A percentile compares a stretch with the other conserved stretches of the same genome.
Evolutionary conservation across 2,797 vertebrate genomes (phyloP).

Genomic region (Orientallactaga sibirica): DNA sequence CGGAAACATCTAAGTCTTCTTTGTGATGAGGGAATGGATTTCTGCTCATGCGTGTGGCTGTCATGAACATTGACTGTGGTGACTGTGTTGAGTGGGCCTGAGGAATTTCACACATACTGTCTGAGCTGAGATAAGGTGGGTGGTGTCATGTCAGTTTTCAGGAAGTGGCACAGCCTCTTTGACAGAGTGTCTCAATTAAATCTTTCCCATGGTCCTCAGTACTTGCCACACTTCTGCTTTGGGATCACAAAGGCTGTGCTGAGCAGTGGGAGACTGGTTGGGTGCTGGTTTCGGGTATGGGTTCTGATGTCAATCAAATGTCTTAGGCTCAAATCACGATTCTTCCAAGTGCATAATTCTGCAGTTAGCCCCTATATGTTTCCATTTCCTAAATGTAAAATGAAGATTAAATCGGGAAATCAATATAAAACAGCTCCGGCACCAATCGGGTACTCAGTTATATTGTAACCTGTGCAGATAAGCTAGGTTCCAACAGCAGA

Average conservation of each 20-base stretch:
- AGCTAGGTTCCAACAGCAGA: background rate
- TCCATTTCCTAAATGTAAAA: background rate
- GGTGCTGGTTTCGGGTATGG: background rate
- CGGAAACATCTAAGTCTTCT: conserved; percentile 77
- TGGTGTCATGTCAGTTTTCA: conserved; percentile 42
- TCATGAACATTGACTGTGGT: conserved; percentile 70
- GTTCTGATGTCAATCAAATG: background rate
- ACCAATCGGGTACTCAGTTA: background rate
- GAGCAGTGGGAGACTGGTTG: background rate
- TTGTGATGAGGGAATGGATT: conserved; percentile 68
- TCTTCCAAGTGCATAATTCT: background rate
- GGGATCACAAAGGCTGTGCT: background rate
- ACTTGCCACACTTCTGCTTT: background rate
- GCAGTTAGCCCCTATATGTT: background rate
- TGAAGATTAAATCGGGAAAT: background rate
- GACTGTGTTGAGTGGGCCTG: conserved; percentile 66
- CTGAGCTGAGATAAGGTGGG: conserved; percentile 44
- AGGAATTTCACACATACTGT: conserved; percentile 75
- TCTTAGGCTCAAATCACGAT: background rate
- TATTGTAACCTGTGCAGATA: background rate
- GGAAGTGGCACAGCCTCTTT: conserved; percentile 12
- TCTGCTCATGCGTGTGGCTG: conserved; percentile 13
- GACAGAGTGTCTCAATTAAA: conserved; percentile 35
- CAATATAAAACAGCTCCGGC: background rate
- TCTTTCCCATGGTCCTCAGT: background rate